These are phyloP conservation scores for Drosophila subquinaria DNA, from an alignment of 2,888 invertebrate species.

Conservation along the genomic window DNA sequence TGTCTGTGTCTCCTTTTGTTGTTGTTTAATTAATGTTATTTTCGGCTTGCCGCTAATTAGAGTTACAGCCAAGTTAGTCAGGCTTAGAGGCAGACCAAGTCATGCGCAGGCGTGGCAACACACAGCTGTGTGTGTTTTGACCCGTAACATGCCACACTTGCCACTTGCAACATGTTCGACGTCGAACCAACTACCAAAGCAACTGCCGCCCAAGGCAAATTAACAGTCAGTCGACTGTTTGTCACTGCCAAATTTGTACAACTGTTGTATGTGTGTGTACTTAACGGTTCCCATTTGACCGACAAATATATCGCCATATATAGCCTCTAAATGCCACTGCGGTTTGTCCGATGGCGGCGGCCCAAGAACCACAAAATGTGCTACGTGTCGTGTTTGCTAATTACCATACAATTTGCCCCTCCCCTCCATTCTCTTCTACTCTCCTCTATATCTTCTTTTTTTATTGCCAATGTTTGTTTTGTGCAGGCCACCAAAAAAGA, in stretches of 20 bases:
- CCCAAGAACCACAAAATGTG: slow-evolving; percentile 41
- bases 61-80: slow-evolving; percentile 31
- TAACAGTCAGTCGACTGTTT: slow-evolving; percentile 14
- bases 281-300: slow-evolving; percentile 64
- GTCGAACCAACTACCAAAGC: slow-evolving; percentile 2
- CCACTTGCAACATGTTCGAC: slow-evolving; percentile 38
- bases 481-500: slow-evolving; percentile 35
- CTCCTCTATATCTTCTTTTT: not conserved
- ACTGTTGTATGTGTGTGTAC: slow-evolving; percentile 26
- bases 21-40: slow-evolving; percentile 55
- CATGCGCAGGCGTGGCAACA: slow-evolving; percentile 52
- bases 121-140: slow-evolving; percentile 1
- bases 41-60: slow-evolving; percentile 44
- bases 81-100: slow-evolving; percentile 3
- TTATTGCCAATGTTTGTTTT: slow-evolving; percentile 9
- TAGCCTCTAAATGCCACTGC: slow-evolving; percentile 61
- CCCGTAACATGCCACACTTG: slow-evolving; percentile 14
- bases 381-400: slow-evolving; percentile 50
- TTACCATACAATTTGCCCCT: slow-evolving; percentile 28
- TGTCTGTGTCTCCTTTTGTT: not conserved
- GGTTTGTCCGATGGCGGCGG: slow-evolving; percentile 18
- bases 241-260: slow-evolving; percentile 41
- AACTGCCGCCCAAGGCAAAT: slow-evolving; percentile 33
- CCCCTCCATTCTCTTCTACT: not conserved
- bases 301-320: slow-evolving; percentile 59